Percentiles rank a stretch among this genome's conserved stretches.
phyloP scores from a whole-genome alignment of 2,888 invertebrate species.

The Melipona beecheii region DNA sequence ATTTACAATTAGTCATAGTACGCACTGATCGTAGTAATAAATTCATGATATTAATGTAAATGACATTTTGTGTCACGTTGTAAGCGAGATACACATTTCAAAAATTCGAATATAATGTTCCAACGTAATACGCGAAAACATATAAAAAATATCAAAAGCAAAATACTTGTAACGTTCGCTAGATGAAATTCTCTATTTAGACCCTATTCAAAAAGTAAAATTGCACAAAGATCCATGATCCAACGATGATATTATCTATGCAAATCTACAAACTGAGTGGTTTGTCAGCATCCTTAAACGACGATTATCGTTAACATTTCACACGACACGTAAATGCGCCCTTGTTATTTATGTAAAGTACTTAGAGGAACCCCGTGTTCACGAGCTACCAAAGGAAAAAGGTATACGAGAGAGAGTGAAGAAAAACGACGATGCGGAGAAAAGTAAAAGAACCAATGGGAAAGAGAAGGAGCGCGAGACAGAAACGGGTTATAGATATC shows the following conservation, averaged over 20 bases:
- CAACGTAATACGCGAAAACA: too few relatives aligned
- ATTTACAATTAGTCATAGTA: conserved; percentile 30
- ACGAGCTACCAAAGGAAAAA: conserved; percentile 16
- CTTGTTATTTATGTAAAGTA: conserved; percentile 68
- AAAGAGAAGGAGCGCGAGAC: conserved; percentile 12
- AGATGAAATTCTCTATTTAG: too few relatives aligned
- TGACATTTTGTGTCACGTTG: background rate
- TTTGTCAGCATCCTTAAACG: conserved; percentile 2
- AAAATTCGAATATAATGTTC: background rate
- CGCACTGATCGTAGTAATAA: conserved; percentile 21
- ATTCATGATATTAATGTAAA: background rate
- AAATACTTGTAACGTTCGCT: too few relatives aligned
- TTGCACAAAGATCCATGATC: too few relatives aligned
- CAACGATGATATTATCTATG: background rate
- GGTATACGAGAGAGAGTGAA: conserved; percentile 33
- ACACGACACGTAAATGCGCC: conserved; percentile 61
- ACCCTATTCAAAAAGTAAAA: too few relatives aligned
- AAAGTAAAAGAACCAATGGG: conserved; percentile 3
- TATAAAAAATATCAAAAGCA: too few relatives aligned
- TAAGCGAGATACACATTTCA: background rate
- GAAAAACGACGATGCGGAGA: conserved; percentile 16
- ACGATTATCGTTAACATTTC: conserved; percentile 60
- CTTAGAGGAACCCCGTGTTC: conserved; percentile 55
- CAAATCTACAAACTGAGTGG: conserved; percentile 12
- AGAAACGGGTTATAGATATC: conserved; percentile 60